These are phyloP conservation scores for Pachyramphus minor DNA, from an alignment of 2,113 vertebrate genomes.

Conservation along the genomic window DNA sequence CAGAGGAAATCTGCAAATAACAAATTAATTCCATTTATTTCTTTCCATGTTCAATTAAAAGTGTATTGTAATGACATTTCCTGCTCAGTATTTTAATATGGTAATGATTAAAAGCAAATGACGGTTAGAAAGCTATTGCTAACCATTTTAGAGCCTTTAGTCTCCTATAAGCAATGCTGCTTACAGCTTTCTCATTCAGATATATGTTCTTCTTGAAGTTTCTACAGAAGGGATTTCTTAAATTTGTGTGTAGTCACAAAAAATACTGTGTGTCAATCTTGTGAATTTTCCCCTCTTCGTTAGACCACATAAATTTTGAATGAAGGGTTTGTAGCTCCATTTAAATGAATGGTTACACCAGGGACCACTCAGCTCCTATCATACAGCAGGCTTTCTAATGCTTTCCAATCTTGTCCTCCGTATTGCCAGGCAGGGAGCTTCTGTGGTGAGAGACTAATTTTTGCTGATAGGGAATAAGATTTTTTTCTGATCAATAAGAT, in stretches of 20 bases:
- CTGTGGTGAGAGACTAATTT: not conserved
- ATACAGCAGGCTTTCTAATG: not conserved
- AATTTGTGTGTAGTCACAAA: not conserved
- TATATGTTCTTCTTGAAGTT: not conserved
- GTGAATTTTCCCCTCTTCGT: not conserved
- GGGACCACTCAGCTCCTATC: not conserved
- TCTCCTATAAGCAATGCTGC: not conserved
- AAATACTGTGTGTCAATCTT: not conserved
- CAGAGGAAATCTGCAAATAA: conserved; percentile 17
- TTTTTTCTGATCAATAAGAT: not conserved
- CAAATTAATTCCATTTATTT: conserved; percentile 7
- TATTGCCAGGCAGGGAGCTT: not conserved
- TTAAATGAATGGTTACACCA: not conserved
- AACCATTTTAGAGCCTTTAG: not conserved
- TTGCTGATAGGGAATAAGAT: not conserved
- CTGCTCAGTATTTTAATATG: not conserved
- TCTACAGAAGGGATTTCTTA: not conserved
- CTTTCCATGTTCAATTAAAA: not conserved
- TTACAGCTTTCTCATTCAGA: not conserved
- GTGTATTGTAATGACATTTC: not conserved
- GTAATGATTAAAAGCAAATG: not conserved
- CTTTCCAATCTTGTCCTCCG: not conserved
- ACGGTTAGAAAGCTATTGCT: not conserved
- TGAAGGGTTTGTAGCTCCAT: not conserved
- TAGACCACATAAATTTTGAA: not conserved